Evolutionary conservation across 2,888 invertebrate species (phyloP).

Genomic region (Cryptus armator): DNA sequence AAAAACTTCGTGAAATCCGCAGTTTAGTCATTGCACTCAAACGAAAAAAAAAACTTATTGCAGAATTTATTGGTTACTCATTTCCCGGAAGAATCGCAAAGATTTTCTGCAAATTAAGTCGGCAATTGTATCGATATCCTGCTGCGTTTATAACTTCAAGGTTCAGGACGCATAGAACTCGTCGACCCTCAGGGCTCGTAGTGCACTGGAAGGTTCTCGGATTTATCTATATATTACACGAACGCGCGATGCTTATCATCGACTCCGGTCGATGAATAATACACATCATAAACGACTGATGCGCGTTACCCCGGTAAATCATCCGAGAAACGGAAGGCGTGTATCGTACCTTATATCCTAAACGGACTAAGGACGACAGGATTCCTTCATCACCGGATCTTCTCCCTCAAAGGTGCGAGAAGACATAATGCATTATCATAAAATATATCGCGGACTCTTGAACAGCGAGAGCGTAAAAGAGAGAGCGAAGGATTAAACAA

Average conservation of each 20-base stretch:
- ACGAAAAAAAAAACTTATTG: background rate
- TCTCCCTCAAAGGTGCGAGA: constrained; percentile 24
- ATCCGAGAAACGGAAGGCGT: background rate
- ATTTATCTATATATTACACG: background rate
- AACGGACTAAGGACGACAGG: constrained; percentile 76
- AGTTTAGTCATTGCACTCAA: background rate
- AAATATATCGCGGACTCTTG: constrained; percentile 53
- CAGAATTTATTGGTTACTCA: background rate
- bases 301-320: background rate
- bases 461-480: constrained; percentile 42
- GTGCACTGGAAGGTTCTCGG: constrained; percentile 39
- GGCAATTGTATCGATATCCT: constrained; percentile 28
- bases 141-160: constrained; percentile 29
- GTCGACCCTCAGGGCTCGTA: constrained; percentile 52
- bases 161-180: constrained; percentile 40
- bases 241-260: constrained; percentile 19
- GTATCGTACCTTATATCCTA: constrained; percentile 46
- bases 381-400: constrained; percentile 68
- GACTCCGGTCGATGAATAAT: constrained; percentile 28
- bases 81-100: constrained; percentile 1
- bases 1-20: background rate
- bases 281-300: background rate
- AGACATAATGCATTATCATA: constrained; percentile 45
- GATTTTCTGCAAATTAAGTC: constrained; percentile 18
- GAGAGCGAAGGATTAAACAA: constrained; percentile 21